phyloP scores from a whole-genome alignment of 2,797 vertebrate species.

The Garrulus glandarius region DNA sequence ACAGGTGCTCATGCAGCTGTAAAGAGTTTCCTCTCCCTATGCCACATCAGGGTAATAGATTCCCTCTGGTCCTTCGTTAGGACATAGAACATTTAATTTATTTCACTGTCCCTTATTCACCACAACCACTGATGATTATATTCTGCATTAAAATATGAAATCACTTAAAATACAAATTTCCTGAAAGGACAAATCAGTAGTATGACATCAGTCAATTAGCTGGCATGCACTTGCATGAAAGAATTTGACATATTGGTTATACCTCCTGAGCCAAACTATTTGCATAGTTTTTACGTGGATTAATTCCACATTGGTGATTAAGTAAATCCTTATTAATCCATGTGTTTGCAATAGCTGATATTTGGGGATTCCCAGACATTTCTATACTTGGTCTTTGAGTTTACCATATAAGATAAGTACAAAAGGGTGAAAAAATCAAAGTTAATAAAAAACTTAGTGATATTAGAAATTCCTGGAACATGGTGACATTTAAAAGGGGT shows the following conservation, averaged over 20 bases:
- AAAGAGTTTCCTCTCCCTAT: not conserved
- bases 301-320: not conserved
- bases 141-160: not conserved
- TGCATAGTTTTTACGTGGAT: not conserved
- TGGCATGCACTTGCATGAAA: not conserved
- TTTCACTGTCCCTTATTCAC: not conserved
- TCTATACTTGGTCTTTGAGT: not conserved
- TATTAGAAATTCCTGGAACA: conserved; percentile 16
- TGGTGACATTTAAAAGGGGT: not conserved
- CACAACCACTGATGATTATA: not conserved
- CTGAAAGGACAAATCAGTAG: not conserved
- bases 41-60: not conserved
- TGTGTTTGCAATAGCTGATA: not conserved
- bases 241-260: not conserved
- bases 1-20: not conserved
- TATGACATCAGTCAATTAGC: not conserved
- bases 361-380: not conserved
- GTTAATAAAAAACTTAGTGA: not conserved
- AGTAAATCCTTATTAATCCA: not conserved
- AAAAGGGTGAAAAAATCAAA: not conserved
- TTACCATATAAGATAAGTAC: not conserved
- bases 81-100: not conserved
- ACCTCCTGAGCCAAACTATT: not conserved
- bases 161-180: not conserved
- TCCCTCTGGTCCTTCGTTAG: not conserved